Evolutionary conservation across 2,113 vertebrate genomes (phyloP).

Genomic region (Cacatua alba): DNA sequence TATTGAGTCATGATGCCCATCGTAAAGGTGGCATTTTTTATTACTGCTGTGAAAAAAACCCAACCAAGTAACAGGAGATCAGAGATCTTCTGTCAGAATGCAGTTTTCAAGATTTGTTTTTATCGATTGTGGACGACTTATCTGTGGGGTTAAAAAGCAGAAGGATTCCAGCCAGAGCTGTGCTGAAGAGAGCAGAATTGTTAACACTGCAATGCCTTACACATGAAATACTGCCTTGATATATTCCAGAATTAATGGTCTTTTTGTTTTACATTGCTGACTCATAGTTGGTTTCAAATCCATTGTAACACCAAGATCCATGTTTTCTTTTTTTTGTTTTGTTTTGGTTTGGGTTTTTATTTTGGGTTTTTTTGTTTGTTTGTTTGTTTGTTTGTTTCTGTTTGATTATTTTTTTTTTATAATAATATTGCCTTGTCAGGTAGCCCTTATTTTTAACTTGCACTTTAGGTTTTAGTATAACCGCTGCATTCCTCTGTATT

Average conservation of each 20-base stretch:
- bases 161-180: background rate
- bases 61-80: background rate
- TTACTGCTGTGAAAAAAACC: background rate
- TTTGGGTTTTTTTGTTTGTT: background rate
- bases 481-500: background rate
- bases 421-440: background rate
- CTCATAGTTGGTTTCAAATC: background rate
- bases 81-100: background rate
- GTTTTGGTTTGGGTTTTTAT: background rate
- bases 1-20: fast-evolving
- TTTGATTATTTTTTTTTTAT: background rate
- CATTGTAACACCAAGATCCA: background rate
- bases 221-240: background rate
- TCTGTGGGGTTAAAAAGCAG: background rate
- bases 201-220: background rate
- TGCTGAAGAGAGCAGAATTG: background rate
- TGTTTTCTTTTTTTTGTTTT: background rate
- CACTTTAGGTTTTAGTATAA: background rate
- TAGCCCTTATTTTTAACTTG: background rate
- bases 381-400: too few species aligned
- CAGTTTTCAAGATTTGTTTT: background rate
- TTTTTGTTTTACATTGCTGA: background rate
- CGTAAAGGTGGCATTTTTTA: fast-evolving
- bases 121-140: background rate
- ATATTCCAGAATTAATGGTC: background rate